phyloP scores from a whole-genome alignment of 2,888 invertebrate species.

The Boloria euphrosyne region DNA sequence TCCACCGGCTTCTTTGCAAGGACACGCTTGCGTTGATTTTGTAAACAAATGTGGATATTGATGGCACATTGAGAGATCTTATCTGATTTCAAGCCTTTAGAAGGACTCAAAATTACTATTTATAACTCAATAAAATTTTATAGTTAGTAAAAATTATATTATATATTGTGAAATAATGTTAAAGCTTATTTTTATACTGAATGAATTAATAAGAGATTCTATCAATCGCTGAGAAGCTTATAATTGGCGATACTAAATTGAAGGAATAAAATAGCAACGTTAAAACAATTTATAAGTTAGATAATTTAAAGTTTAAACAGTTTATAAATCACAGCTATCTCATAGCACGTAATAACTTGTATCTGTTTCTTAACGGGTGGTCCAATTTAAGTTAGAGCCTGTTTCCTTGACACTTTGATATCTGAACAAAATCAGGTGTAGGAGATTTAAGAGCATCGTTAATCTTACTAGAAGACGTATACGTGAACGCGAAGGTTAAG shows the following conservation, averaged over 20 bases:
- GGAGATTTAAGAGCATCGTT: slow-evolving; percentile 45
- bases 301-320: slow-evolving; percentile 11
- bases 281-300: slow-evolving; percentile 1
- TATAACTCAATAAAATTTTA: slow-evolving; percentile 5
- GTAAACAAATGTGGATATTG: slow-evolving; percentile 41
- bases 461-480: slow-evolving; percentile 49
- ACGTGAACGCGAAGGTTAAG: slow-evolving; percentile 58
- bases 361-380: slow-evolving; percentile 33
- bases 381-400: slow-evolving; percentile 34
- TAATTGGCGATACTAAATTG: not conserved
- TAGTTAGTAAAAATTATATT: not conserved
- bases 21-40: slow-evolving; percentile 49
- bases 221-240: no score
- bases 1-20: slow-evolving; percentile 45
- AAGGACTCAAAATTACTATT: not conserved
- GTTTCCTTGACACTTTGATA: slow-evolving; percentile 37
- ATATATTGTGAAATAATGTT: no score
- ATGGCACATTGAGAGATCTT: slow-evolving; percentile 32
- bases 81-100: slow-evolving; percentile 10
- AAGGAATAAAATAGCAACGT: slow-evolving; percentile 3
- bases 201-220: no score
- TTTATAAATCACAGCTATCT: slow-evolving; percentile 30
- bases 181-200: no score
- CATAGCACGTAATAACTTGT: slow-evolving; percentile 33
- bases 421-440: slow-evolving; percentile 43